Base-by-base conservation (phyloP, 2,888 invertebrate species). In the Silvanus unidentatus region DNA sequence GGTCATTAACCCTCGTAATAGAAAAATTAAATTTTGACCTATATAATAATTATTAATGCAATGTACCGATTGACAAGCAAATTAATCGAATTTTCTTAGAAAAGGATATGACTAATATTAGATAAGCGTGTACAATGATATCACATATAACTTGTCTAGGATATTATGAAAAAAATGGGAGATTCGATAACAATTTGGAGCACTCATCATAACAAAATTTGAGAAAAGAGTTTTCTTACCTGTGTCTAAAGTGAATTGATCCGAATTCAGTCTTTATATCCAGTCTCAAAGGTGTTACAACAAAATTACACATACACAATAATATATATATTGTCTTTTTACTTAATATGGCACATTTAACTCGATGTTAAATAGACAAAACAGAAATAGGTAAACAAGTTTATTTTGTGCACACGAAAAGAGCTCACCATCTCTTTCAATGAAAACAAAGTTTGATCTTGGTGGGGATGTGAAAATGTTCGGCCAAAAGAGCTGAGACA, bases 11-110 rank as follows among this genome's bases (percentile, higher is more conserved):
- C 54, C 40, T 41, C 45, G 40, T 50, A 12, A 32, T 32, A 46
- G 39, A 45, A 42, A 42, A 49, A 49, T 52, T 52, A 46, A 35
- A 44, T 49, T 47, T 44, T 55, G 54, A 53, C 54, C 54, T 45
- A 55, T 53, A 55, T 54, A 35, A 32, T 32, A 32, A 32, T 32
- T 32, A 12, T 12, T 32, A 32, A 32, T 28, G 10, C 28, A 28
- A 28, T 10, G 10, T 9, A 28, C n/a, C n/a, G n/a, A n/a, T n/a
- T n/a, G n/a, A 22, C 22, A 22, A 22, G 8, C 22, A 22, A 22
- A 22, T 5, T 22, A 22, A 5, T 22, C 4, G 8, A 22, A 22
- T 22, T 5, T 5, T 5, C 22, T 8, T 8, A 22, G 3, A 22
- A 22, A 22, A 22, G 4, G 3, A 8, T 22, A 22, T 8, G 22